phyloP scores from a whole-genome alignment of 2,113 vertebrate genomes.

The Leptocoma aspasia region DNA sequence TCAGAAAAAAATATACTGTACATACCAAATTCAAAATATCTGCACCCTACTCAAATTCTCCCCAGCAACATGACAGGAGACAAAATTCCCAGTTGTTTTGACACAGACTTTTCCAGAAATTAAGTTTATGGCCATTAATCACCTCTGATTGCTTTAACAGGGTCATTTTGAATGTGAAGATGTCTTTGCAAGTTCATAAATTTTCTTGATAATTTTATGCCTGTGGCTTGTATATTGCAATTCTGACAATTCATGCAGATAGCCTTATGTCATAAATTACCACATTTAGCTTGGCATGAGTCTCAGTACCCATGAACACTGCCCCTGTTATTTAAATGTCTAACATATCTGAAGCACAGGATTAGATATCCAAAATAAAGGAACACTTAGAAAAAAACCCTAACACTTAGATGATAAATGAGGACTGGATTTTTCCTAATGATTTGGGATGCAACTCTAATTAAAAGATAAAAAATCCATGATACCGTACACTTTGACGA shows the following conservation, averaged over 20 bases:
- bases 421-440: neutral
- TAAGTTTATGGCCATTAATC: conserved; percentile 32
- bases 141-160: conserved; percentile 5
- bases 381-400: neutral
- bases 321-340: neutral
- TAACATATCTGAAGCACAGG: neutral
- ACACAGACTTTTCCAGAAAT: neutral
- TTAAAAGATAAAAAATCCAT: neutral
- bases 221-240: conserved; percentile 15
- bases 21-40: neutral
- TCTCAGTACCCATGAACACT: neutral
- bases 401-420: neutral
- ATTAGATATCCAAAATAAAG: neutral
- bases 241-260: conserved; percentile 65
- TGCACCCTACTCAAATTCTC: neutral
- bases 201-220: conserved; percentile 44
- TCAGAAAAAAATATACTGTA: neutral
- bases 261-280: conserved; percentile 50
- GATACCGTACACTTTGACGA: neutral
- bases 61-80: neutral
- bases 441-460: neutral
- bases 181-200: conserved; percentile 41
- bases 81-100: conserved; percentile 1
- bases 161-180: conserved; percentile 25
- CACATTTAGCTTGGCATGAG: conserved; percentile 24